These are phyloP conservation scores for Mesoclemmys tuberculata DNA, from an alignment of 2,113 vertebrate genomes.

Conservation along the genomic window DNA sequence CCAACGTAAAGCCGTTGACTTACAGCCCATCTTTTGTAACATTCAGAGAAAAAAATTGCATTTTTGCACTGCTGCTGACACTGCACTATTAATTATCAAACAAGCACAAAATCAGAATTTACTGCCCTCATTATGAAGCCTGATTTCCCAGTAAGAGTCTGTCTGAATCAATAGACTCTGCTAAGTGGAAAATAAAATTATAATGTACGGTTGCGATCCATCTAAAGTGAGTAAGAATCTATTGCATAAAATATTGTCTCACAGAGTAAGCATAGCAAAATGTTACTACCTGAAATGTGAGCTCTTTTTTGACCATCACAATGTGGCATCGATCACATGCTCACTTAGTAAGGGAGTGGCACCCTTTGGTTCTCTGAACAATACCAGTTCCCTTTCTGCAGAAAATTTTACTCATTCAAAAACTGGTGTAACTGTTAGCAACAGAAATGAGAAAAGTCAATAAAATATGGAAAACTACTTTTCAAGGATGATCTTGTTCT, in stretches of 20 bases:
- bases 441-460: background rate
- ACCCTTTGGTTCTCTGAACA: background rate
- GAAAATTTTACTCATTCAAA: conserved; percentile 25
- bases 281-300: background rate
- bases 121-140: conserved; percentile 57
- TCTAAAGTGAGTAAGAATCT: conserved; percentile 27
- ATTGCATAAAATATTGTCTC: conserved; percentile 31
- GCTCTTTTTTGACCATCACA: background rate
- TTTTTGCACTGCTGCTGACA: conserved; percentile 48
- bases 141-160: conserved; percentile 39
- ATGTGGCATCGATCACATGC: background rate
- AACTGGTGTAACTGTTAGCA: background rate
- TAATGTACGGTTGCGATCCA: conserved; percentile 49
- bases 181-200: conserved; percentile 64
- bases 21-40: conserved; percentile 36
- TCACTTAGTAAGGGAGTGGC: background rate
- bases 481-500: background rate
- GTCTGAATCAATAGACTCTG: conserved; percentile 33
- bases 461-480: background rate
- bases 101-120: conserved; percentile 64
- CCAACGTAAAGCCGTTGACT: conserved; percentile 24
- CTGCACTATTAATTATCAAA: conserved; percentile 51
- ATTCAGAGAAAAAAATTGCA: background rate
- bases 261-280: background rate
- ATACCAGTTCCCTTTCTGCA: conserved; percentile 11